Conservation (phyloP, 2,113 vertebrate species). For the Strix aluco region DNA sequence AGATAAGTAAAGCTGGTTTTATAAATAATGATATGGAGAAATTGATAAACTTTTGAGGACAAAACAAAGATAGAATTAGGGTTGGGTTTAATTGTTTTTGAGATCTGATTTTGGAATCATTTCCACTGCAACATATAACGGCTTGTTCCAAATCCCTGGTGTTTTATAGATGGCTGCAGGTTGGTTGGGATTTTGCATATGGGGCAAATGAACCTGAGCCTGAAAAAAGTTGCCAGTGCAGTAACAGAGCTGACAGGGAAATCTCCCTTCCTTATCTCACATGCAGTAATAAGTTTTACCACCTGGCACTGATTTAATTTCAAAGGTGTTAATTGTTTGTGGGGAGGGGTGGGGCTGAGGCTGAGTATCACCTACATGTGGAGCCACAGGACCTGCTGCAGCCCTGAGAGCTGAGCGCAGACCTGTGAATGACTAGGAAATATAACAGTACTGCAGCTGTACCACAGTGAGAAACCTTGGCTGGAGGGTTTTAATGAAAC, state of each 20-base stretch:
- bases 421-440: background rate
- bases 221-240: background rate
- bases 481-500: background rate
- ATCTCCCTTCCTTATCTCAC: background rate
- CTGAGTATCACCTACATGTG: background rate
- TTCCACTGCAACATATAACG: accelerated
- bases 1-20: background rate
- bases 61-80: background rate
- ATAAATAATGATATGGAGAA: background rate
- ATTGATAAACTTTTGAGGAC: background rate
- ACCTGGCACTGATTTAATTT: background rate
- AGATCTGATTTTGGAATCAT: background rate
- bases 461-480: background rate
- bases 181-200: background rate
- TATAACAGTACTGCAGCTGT: background rate
- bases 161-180: background rate
- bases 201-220: accelerated
- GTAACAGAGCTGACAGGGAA: background rate
- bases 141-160: background rate
- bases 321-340: background rate
- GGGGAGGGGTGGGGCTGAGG: background rate
- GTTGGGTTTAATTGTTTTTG: background rate
- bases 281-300: background rate
- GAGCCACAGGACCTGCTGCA: background rate
- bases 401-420: background rate